A percentile compares a stretch with the other conserved stretches of the same genome.
These are phyloP conservation scores for Amphiprion percula DNA, from an alignment of 2,113 vertebrate genomes.

Conservation along the genomic window DNA sequence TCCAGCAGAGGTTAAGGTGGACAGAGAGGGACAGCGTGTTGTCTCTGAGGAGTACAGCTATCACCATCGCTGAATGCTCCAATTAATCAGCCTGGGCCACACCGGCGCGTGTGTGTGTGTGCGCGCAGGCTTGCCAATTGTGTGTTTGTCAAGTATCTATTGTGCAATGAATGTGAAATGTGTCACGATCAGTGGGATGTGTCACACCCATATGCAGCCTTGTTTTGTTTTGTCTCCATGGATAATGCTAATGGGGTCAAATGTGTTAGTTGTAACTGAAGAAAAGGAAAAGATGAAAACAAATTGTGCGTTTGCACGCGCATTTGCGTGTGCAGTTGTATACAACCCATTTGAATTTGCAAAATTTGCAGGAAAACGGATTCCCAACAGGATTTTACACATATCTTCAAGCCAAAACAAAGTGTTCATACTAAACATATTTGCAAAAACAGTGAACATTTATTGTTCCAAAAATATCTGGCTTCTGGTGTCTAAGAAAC, in stretches of 20 bases:
- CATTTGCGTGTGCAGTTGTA: too few species aligned
- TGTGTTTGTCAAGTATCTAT: constrained; percentile 25
- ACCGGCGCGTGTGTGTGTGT: constrained; percentile 23
- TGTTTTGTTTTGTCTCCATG: constrained; percentile 60
- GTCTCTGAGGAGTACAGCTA: constrained; percentile 76
- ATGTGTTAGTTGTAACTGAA: constrained; percentile 12
- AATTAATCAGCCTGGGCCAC: constrained; percentile 77
- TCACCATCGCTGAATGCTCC: constrained; percentile 69
- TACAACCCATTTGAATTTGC: too few species aligned
- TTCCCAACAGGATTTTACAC: too few species aligned
- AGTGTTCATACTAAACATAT: too few species aligned
- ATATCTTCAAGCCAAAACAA: too few species aligned
- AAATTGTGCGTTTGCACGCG: too few species aligned
- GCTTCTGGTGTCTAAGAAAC: too few species aligned
- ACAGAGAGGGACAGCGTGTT: constrained; percentile 67
- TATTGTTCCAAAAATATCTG: too few species aligned
- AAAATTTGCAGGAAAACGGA: too few species aligned
- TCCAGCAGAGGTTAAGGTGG: constrained; percentile 72
- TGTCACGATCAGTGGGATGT: constrained; percentile 41
- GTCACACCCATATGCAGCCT: constrained; percentile 22
- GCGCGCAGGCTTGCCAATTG: not conserved
- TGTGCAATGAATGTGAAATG: constrained; percentile 45
- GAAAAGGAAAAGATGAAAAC: constrained; percentile 8
- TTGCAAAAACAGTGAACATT: too few species aligned
- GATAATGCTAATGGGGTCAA: constrained; percentile 56